Percentiles rank a stretch among this genome's conserved stretches.
Conservation (phyloP, 2,797 vertebrate genomes). For the Gymnocypris eckloni region DNA sequence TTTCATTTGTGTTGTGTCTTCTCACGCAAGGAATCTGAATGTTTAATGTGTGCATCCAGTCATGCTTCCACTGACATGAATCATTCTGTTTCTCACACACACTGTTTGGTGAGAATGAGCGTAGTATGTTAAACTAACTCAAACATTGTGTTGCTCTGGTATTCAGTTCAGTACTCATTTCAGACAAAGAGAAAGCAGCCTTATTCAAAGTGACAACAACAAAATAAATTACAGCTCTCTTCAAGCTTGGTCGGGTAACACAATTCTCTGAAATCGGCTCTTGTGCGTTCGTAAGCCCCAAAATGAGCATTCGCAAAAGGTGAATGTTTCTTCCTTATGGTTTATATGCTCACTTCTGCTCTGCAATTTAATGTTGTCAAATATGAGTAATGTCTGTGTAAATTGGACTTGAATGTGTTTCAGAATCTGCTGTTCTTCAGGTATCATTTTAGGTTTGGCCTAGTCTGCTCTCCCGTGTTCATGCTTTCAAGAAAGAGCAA, state of each 20-base stretch:
- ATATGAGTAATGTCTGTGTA: background rate
- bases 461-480: background rate
- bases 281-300: background rate
- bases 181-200: conserved; percentile 21
- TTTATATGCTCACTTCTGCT: background rate
- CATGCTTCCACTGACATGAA: conserved; percentile 62
- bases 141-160: conserved; percentile 11
- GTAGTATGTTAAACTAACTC: conserved; percentile 29
- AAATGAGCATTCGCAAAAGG: conserved; percentile 29
- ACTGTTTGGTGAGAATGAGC: conserved; percentile 23
- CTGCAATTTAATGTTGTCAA: background rate
- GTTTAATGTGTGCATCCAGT: conserved; percentile 69
- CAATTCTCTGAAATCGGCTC: conserved; percentile 1
- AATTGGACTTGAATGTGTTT: background rate
- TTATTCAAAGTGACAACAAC: conserved; percentile 43
- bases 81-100: conserved; percentile 22
- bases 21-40: conserved; percentile 72
- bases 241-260: background rate
- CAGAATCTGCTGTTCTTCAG: background rate
- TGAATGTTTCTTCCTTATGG: background rate
- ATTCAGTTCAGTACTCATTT: conserved; percentile 18
- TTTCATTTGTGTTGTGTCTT: conserved; percentile 61
- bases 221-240: conserved; percentile 40
- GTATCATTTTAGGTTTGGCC: background rate
- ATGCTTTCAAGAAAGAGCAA: conserved; percentile 40